Evolutionary conservation across 2,113 vertebrate species (phyloP).

Genomic region (Perca flavescens): DNA sequence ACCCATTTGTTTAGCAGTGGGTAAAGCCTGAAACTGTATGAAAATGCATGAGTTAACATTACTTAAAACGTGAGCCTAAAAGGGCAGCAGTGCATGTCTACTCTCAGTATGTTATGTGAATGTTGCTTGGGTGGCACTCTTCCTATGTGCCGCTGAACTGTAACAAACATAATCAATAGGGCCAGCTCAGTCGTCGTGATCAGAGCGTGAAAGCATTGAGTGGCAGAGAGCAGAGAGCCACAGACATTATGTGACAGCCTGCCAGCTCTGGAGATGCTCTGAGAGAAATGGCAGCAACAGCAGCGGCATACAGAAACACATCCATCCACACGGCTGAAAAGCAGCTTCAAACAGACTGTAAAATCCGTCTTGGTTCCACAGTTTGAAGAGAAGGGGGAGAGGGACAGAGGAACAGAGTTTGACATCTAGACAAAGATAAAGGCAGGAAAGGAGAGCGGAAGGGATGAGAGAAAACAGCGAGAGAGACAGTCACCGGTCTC

Average conservation of each 20-base stretch:
- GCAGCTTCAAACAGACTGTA: conserved; percentile 74
- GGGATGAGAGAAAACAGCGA: conserved; percentile 2
- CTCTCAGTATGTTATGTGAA: conserved; percentile 1
- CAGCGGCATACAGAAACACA: conserved; percentile 43
- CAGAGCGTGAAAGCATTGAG: conserved; percentile 36
- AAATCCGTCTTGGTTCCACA: conserved; percentile 56
- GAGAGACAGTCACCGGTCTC: conserved; percentile 58
- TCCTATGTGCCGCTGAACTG: not conserved
- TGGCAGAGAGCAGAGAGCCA: conserved; percentile 44
- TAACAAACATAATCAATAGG: conserved; percentile 23
- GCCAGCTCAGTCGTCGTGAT: conserved; percentile 26
- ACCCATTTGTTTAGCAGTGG: not conserved
- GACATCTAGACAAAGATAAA: conserved; percentile 20
- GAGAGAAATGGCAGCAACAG: conserved; percentile 56
- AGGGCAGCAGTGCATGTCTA: conserved; percentile 3
- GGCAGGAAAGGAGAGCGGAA: conserved; percentile 2
- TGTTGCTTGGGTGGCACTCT: conserved; percentile 13
- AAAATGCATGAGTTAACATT: conserved; percentile 4
- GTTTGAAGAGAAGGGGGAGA: conserved; percentile 2
- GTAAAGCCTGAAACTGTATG: not conserved
- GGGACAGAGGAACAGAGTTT: conserved; percentile 16
- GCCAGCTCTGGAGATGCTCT: conserved; percentile 39
- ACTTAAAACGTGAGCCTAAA: conserved; percentile 27
- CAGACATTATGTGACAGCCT: conserved; percentile 40
- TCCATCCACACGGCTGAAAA: conserved; percentile 50